Conservation (phyloP, 1,140 invertebrate species). For the Pseudomyrmex pallidus region DNA sequence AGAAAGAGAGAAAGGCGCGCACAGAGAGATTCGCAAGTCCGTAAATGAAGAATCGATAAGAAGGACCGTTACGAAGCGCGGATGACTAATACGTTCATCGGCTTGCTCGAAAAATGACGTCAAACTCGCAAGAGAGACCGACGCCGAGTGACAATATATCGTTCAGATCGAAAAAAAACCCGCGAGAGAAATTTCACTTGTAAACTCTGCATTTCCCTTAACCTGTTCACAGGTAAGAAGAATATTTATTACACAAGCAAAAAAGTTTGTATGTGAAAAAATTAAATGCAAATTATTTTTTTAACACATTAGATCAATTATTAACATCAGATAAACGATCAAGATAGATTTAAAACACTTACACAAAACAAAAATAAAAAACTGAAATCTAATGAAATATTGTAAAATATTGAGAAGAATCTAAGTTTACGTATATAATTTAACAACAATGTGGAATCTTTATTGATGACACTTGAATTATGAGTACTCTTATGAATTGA, state of each 20-base stretch:
- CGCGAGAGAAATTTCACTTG: constrained; percentile 30
- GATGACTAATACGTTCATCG: constrained; percentile 82
- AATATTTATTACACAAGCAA: too few relatives aligned
- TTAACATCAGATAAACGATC: too few relatives aligned
- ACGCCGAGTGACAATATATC: constrained; percentile 46
- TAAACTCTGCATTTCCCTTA: background rate
- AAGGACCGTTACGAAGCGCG: constrained; percentile 75
- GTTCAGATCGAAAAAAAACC: background rate
- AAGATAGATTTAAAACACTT: background rate
- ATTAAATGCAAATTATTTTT: too few relatives aligned
- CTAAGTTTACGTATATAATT: too few relatives aligned
- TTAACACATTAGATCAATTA: too few relatives aligned
- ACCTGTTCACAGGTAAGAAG: too few relatives aligned
- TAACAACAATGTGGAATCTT: background rate
- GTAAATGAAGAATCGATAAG: constrained; percentile 66
- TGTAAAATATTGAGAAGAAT: too few relatives aligned
- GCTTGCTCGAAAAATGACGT: constrained; percentile 80
- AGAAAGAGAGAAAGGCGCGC: background rate
- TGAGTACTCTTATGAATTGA: background rate
- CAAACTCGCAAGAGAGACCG: constrained; percentile 76
- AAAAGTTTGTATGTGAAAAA: too few relatives aligned
- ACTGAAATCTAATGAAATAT: too few relatives aligned
- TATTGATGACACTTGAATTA: background rate
- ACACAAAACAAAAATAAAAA: background rate
- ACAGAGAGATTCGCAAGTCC: constrained; percentile 4